Percentiles rank a stretch among this genome's conserved stretches.
Evolutionary conservation across 2,888 invertebrate species (phyloP).

Genomic region (Palloptera scutellata): DNA sequence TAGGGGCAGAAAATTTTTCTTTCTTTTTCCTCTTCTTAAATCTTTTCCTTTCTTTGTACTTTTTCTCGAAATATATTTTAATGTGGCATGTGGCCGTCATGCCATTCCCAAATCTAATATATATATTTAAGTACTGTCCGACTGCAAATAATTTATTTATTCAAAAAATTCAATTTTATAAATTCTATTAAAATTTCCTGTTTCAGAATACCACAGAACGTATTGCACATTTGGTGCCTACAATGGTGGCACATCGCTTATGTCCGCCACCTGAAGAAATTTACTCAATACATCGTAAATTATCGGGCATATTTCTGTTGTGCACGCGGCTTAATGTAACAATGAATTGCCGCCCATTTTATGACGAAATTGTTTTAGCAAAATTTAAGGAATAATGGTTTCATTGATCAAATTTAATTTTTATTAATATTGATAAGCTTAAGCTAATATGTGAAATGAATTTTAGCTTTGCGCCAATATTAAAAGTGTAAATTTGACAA

Average conservation of each 20-base stretch:
- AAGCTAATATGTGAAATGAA: no score
- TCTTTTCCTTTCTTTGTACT: no score
- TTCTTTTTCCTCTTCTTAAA: no score
- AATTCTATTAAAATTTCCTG: neutral
- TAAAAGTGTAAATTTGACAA: no score
- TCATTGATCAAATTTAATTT: no score
- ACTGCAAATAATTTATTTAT: neutral
- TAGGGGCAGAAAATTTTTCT: no score
- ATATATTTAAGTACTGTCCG: no score
- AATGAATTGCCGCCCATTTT: constrained; percentile 84
- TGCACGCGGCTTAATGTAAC: constrained; percentile 86
- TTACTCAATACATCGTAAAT: constrained; percentile 95
- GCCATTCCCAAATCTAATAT: no score
- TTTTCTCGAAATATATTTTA: no score
- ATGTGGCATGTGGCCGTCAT: no score
- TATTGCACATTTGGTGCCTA: constrained; percentile 89
- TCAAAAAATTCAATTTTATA: constrained; percentile 35
- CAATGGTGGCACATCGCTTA: constrained; percentile 91
- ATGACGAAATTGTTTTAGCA: constrained; percentile 75
- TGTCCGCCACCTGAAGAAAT: constrained; percentile 99
- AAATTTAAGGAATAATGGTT: constrained; percentile 51
- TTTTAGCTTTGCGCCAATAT: no score
- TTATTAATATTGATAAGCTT: no score
- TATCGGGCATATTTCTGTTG: constrained; percentile 93
- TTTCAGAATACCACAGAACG: constrained; percentile 71